Evolutionary conservation across 2,113 vertebrate species (phyloP).

Genomic region (Mormyrus lacerda): DNA sequence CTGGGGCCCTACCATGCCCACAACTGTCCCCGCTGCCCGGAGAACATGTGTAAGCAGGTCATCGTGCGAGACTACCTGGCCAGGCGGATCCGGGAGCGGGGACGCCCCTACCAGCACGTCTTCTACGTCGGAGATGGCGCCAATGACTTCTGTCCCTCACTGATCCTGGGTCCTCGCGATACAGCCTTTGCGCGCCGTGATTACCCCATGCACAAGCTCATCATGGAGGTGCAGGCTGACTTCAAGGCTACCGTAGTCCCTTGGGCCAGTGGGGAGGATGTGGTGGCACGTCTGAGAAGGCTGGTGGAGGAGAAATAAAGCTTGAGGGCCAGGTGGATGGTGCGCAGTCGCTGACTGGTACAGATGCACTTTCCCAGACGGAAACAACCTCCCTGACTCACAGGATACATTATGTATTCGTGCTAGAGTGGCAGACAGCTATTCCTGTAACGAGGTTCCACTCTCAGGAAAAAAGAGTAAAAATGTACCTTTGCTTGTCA

Average conservation of each 20-base stretch:
- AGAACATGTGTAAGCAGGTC: slow-evolving; percentile 93
- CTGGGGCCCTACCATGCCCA: slow-evolving; percentile 86
- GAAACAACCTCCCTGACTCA: background rate
- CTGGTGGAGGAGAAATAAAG: slow-evolving; percentile 54
- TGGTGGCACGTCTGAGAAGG: slow-evolving; percentile 73
- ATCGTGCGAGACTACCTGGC: slow-evolving; percentile 75
- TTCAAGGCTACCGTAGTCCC: slow-evolving; percentile 79
- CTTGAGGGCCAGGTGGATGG: background rate
- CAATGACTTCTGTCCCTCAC: slow-evolving; percentile 89
- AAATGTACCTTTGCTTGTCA: no score
- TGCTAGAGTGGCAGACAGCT: background rate
- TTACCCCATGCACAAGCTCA: slow-evolving; percentile 85
- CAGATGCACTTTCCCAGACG: background rate
- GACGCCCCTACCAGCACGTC: slow-evolving; percentile 70
- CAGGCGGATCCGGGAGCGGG: slow-evolving; percentile 67
- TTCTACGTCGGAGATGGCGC: slow-evolving; percentile 91
- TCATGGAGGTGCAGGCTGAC: slow-evolving; percentile 70
- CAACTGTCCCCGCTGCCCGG: slow-evolving; percentile 75
- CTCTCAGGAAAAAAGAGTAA: background rate
- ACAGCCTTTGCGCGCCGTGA: slow-evolving; percentile 78
- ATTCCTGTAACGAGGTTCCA: background rate
- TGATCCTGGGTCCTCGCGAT: slow-evolving; percentile 63
- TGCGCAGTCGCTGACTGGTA: background rate
- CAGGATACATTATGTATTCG: background rate
- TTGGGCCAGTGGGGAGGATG: slow-evolving; percentile 74